Conservation (phyloP, 2,888 invertebrate genomes). For the Autographa gamma region DNA sequence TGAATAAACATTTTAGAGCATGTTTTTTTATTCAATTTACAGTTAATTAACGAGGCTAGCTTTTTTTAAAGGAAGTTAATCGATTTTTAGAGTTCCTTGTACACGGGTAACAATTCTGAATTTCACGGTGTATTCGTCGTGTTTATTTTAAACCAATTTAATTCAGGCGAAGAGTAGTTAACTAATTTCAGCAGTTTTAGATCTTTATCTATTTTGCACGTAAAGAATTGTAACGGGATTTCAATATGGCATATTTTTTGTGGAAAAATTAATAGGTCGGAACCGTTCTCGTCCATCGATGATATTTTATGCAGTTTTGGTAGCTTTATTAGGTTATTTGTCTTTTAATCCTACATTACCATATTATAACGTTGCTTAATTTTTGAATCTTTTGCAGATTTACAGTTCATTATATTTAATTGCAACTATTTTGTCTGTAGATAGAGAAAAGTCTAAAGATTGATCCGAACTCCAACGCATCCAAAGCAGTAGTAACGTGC, state of each 20-base stretch:
- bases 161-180: slow-evolving; percentile 28
- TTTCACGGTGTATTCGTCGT: slow-evolving; percentile 18
- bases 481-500: not conserved
- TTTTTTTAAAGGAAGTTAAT: slow-evolving; percentile 35
- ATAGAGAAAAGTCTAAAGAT: not conserved
- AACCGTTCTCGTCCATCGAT: not conserved
- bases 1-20: slow-evolving; percentile 46
- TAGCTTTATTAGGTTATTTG: not conserved
- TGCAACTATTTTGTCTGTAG: too few relatives aligned
- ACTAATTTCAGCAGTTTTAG: slow-evolving; percentile 16
- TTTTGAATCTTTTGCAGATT: too few relatives aligned
- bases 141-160: slow-evolving; percentile 35
- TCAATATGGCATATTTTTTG: slow-evolving; percentile 28
- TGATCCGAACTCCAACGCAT: not conserved
- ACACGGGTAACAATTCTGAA: slow-evolving; percentile 13
- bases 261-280: slow-evolving; percentile 1
- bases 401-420: too few relatives aligned
- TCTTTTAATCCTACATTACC: not conserved
- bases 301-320: not conserved
- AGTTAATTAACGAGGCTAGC: slow-evolving; percentile 45
- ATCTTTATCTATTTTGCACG: slow-evolving; percentile 17
- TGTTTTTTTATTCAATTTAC: slow-evolving; percentile 34
- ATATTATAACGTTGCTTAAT: not conserved
- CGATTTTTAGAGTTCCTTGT: slow-evolving; percentile 27
- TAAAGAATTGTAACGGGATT: slow-evolving; percentile 32